Evolutionary conservation across 1,140 invertebrate species (phyloP), one percentile per base, ranked within the genome.

Genomic region (Caenorhabditis briggsae): DNA sequence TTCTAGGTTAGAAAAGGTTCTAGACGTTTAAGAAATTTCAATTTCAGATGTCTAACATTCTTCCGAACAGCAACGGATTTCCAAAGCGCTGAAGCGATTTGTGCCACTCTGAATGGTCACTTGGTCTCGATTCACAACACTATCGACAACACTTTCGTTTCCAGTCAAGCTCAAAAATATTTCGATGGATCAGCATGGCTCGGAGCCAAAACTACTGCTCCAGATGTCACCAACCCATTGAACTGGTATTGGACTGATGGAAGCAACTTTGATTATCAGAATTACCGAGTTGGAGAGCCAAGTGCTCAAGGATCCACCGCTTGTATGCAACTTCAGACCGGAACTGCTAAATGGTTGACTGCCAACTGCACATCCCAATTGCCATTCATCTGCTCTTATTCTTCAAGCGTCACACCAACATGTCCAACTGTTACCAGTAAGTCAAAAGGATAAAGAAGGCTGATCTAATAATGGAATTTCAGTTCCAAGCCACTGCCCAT

Each of bases 181-280:
- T 48, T 78, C 46, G 43, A 50, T 23, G 70, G 46, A 20, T 41
- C 25, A 0, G n/a, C 33, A 1, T 78, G 70, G 70, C 46, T 78
- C 11, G 70, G 70, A 78, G 70, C 70, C 0, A 78, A 78, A 12
- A 78, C 70, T 23, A 78, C 70, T 53, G 70, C 70, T 78, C 46
- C 46, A 78, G 70, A 78, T 23, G 70, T 78, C n/a, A 78, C 70
- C 2, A 78, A 78, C 50, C 70, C 70, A 78, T 50, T 78, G 70
- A 78, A 78, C 53, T 78, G 70, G 70, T 78, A 78, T 50, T 78
- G 70, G 70, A 78, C 70, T 20, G 70, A 78, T 53, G 70, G 70
- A 78, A 23, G n/a, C 7, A 78, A 78, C 46, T 78, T 78, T n/a
- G 70, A 78, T n/a, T 78, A 78, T 53, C 70, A 78, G 11, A 78